These are phyloP conservation scores for Polypedilum vanderplanki DNA, from an alignment of 1,140 invertebrate genomes.

Conservation along the genomic window DNA sequence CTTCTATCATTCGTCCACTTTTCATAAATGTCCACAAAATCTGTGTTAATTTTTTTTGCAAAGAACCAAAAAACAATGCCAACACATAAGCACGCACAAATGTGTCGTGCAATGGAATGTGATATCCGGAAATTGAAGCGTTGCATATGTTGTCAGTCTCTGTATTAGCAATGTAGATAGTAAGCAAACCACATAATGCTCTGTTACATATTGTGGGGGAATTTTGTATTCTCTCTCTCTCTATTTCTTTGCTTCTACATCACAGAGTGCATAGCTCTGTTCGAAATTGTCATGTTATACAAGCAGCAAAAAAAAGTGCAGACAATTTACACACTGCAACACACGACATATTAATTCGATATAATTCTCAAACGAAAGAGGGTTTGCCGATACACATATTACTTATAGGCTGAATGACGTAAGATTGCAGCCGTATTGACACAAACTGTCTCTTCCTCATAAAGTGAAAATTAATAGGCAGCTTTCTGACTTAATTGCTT, in stretches of 20 bases:
- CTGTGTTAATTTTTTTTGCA: background rate
- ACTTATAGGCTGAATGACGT: background rate
- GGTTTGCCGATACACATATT: background rate
- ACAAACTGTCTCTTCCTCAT: background rate
- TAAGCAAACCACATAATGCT: background rate
- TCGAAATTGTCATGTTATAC: constrained; percentile 24
- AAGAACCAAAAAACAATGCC: background rate
- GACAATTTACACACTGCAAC: constrained; percentile 18
- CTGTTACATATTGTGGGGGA: constrained; percentile 16
- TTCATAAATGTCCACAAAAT: constrained; percentile 1
- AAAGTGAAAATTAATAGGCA: no score
- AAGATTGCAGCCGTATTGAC: constrained; percentile 13
- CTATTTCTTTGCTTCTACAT: constrained; percentile 2
- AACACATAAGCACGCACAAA: background rate
- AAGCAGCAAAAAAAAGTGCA: constrained; percentile 26
- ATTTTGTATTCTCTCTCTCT: background rate
- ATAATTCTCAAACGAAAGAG: background rate
- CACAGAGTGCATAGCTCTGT: background rate
- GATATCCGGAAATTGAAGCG: constrained; percentile 1
- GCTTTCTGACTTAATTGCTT: no score
- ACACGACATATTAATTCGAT: constrained; percentile 22
- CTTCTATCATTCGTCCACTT: background rate
- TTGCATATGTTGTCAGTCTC: background rate
- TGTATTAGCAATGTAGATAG: background rate
- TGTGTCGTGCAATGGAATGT: constrained; percentile 17